These are phyloP conservation scores for Bombus superbus DNA, from an alignment of 1,140 invertebrate species.

Conservation along the genomic window DNA sequence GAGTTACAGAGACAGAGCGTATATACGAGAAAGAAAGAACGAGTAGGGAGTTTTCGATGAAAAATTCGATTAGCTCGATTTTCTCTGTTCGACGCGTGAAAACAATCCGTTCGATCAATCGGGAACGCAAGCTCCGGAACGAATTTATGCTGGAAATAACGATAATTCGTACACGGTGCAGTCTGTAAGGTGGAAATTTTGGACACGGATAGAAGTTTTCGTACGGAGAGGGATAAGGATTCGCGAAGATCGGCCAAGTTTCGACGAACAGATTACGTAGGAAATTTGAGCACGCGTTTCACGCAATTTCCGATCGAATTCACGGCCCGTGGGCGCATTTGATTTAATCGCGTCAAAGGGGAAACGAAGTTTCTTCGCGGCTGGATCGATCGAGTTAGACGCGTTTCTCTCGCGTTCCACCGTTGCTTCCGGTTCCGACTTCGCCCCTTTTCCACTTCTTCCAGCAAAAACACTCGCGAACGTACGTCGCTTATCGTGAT, in stretches of 20 bases:
- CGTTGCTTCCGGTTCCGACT: background rate
- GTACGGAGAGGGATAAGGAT: background rate
- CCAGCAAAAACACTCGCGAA: background rate
- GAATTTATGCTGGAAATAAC: background rate
- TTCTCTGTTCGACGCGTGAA: background rate
- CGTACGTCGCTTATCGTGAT: background rate
- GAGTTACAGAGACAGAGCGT: background rate
- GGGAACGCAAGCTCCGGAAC: background rate
- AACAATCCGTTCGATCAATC: background rate
- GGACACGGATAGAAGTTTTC: background rate
- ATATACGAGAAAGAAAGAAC: background rate
- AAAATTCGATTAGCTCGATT: background rate
- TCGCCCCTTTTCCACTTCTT: background rate
- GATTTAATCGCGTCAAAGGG: background rate
- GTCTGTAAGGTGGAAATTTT: background rate
- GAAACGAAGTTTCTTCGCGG: background rate
- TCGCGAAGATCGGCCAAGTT: background rate
- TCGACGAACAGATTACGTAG: background rate
- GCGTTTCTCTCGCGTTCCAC: background rate
- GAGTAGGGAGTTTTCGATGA: background rate
- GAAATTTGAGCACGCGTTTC: background rate
- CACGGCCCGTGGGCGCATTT: background rate
- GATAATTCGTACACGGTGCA: background rate
- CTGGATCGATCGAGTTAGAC: background rate
- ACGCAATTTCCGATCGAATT: background rate